A percentile compares a stretch with the other conserved stretches of the same genome.
phyloP scores from a whole-genome alignment of 1,140 invertebrate species.

The Leptonema lineaticorne region DNA sequence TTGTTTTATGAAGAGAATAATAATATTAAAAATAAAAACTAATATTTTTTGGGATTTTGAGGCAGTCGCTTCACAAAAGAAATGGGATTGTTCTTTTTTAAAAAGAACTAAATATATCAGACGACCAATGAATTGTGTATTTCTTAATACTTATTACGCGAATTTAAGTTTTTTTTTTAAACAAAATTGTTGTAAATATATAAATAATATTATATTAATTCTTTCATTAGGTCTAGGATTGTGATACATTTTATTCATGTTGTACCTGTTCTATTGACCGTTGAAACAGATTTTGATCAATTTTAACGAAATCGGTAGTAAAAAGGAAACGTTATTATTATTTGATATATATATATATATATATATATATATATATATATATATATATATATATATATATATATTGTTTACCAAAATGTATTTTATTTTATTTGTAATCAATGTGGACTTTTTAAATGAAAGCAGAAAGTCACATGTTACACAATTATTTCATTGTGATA shows the following conservation, averaged over 20 bases:
- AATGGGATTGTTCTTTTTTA: no score
- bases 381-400: neutral
- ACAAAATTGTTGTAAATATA: constrained; percentile 2
- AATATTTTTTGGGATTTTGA: no score
- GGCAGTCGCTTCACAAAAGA: no score
- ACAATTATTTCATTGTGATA: neutral
- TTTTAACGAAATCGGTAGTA: no score
- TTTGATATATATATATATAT: no score
- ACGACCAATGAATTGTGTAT: no score
- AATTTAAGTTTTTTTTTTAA: neutral
- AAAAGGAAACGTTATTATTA: no score
- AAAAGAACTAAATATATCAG: no score
- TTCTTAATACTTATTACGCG: neutral
- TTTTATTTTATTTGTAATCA: neutral
- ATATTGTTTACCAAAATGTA: no score
- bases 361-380: no score
- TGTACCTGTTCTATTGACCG: constrained; percentile 39
- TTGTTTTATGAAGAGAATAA: no score
- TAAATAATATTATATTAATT: neutral
- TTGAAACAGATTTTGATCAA: constrained; percentile 24
- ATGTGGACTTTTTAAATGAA: constrained; percentile 18
- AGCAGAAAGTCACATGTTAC: constrained; percentile 29
- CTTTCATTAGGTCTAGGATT: constrained; percentile 37
- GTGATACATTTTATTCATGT: constrained; percentile 39
- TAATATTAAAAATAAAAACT: no score